A percentile compares a stretch with the other conserved stretches of the same genome.
phyloP scores from a whole-genome alignment of 2,113 vertebrate species.

The Leptobrachium ailaonicum region DNA sequence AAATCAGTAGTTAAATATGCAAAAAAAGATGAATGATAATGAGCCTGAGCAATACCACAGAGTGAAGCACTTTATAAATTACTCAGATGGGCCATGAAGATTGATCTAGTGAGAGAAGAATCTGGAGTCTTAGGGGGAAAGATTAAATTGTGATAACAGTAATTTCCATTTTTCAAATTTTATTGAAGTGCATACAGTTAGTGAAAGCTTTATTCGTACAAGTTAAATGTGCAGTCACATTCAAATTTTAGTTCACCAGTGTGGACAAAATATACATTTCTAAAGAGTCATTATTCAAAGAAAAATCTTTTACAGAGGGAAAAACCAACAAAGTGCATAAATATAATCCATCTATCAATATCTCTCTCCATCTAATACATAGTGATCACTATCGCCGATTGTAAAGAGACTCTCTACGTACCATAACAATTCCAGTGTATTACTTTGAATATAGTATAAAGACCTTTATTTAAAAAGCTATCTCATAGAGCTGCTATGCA shows the following conservation, averaged over 20 bases:
- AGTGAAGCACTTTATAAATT: constrained; percentile 96
- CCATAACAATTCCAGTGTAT: too few species aligned
- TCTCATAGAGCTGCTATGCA: too few species aligned
- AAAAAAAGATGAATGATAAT: constrained; percentile 97
- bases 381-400: too few species aligned
- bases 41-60: constrained; percentile 97
- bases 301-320: too few species aligned
- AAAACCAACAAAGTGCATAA: too few species aligned
- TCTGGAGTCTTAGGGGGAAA: constrained; percentile 36
- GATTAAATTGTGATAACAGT: constrained; percentile 29
- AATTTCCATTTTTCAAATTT: constrained; percentile 50
- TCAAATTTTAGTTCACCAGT: background rate
- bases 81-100: constrained; percentile 88
- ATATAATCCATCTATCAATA: too few species aligned
- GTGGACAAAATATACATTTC: too few species aligned
- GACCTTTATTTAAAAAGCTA: too few species aligned
- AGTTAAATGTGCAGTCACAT: background rate
- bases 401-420: too few species aligned
- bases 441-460: too few species aligned
- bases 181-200: background rate
- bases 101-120: constrained; percentile 82
- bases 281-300: constrained; percentile 13
- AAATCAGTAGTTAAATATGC: constrained; percentile 99
- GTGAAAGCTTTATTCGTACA: constrained; percentile 16
- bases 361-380: too few species aligned